Conservation (phyloP, 2,888 invertebrate genomes). For the Calameuta pallipes region DNA sequence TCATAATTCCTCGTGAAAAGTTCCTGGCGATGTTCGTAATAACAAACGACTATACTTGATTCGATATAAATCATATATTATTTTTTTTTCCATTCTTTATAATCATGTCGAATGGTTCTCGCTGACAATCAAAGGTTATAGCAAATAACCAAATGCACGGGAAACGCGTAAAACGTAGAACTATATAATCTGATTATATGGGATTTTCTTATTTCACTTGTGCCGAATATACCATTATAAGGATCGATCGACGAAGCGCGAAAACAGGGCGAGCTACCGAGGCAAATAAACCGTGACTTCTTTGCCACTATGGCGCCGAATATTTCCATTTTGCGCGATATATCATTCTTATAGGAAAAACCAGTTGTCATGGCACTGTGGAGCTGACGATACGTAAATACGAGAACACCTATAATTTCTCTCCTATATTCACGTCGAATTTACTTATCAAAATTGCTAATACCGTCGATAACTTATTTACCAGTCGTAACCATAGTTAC, state of each 20-base stretch:
- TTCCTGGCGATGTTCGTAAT: not conserved
- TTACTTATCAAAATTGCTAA: not conserved
- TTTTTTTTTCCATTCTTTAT: not conserved
- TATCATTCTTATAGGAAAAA: not conserved
- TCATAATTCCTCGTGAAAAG: not conserved
- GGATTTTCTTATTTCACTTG: not conserved
- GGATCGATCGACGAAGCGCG: not conserved
- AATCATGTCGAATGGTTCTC: not conserved
- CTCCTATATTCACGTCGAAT: not conserved
- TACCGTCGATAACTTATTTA: not conserved
- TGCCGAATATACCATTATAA: not conserved
- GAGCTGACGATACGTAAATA: not conserved
- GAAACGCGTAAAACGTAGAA: not conserved
- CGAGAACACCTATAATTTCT: not conserved
- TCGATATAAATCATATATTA: not conserved
- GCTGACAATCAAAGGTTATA: not conserved
- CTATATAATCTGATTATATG: not conserved
- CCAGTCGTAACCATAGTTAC: not conserved
- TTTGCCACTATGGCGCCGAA: slow-evolving; percentile 1
- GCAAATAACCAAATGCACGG: not conserved
- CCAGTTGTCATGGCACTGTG: not conserved
- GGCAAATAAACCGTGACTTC: not conserved
- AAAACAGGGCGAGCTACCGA: not conserved
- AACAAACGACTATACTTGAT: not conserved
- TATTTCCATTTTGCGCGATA: not conserved